Evolutionary conservation across 2,113 vertebrate species (phyloP), one percentile per base, ranked within the genome.

Genomic region (Daboia siamensis): DNA sequence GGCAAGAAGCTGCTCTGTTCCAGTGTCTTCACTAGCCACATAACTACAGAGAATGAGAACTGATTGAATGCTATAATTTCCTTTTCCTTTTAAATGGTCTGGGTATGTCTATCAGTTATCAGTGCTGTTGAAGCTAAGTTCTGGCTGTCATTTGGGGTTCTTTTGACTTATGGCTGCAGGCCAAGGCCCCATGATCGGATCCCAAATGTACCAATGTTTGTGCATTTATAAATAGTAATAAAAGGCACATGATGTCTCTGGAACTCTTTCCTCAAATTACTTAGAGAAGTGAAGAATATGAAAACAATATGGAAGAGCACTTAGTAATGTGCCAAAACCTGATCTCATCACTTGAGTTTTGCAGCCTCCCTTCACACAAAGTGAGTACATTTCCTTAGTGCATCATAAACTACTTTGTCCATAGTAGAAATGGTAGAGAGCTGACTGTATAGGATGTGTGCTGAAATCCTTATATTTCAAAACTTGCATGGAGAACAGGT

Each of bases 281-380:
- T 89, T 24, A 52, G 26, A 46, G 88, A 46, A 90, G 26, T 26
- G 26, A 64, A 26, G 26, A n/a, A 29, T 29, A 90, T 90, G 61
- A 33, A 74, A 74, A 39, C 29, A 39, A 33, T 11, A 10, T 80
- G 89, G 52, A 54, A 90, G 17, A n/a, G 29, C 20, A 59, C 90
- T 5, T 26, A 94, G n/a, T 13, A n/a, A 9, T 74, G 57, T 57
- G 39, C 91, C 44, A 80, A 80, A 89, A 74, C 5, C 39, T 89
- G 54, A 59, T 90, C 20, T 69, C 44, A 51, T 26, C 57, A 86
- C n/a, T 52, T 23, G 86, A 33, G 2, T 95, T 95, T 54, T 74
- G 48, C 20, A 69, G 4, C 56, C 91, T 93, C 94, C 74, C 56
- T 94, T 93, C 90, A 92, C 17, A 87, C 57, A 86, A 93, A 93